Percentiles rank a stretch among this genome's conserved stretches.
phyloP scores from a whole-genome alignment of 2,888 invertebrate genomes.

The Acanthosoma haemorrhoidale region DNA sequence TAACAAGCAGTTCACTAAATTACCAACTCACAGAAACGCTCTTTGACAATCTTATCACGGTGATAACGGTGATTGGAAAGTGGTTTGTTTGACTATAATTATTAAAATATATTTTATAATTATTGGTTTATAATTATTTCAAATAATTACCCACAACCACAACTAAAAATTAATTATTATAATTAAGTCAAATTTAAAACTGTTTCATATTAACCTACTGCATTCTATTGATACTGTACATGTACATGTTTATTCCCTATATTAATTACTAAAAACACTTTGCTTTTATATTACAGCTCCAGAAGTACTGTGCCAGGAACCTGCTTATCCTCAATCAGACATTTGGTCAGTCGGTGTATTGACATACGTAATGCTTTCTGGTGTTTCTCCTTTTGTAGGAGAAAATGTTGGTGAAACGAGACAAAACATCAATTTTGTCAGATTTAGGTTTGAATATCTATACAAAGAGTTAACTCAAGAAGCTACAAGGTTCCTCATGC shows the following conservation, averaged over 20 bases:
- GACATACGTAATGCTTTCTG: constrained; percentile 86
- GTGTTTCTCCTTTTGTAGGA: constrained; percentile 85
- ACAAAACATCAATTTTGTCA: constrained; percentile 85
- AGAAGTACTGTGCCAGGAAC: constrained; percentile 81
- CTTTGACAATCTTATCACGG: no score
- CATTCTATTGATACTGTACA: not conserved
- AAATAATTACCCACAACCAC: no score
- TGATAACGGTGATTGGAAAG: no score
- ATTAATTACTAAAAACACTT: not conserved
- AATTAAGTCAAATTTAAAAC: no score
- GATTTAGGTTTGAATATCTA: constrained; percentile 88
- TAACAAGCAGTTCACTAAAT: no score
- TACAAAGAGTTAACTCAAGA: constrained; percentile 93
- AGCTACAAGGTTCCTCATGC: constrained; percentile 88
- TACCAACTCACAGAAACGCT: no score
- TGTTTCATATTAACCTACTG: no score
- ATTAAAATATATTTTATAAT: no score
- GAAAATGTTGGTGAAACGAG: constrained; percentile 74
- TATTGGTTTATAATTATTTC: no score
- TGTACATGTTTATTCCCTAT: not conserved
- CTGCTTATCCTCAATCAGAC: constrained; percentile 84
- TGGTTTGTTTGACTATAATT: no score
- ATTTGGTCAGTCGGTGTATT: constrained; percentile 94
- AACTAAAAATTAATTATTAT: no score
- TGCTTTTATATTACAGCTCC: constrained; percentile 58